phyloP scores from a whole-genome alignment of 2,888 invertebrate genomes.

The Lochmaea crataegi region DNA sequence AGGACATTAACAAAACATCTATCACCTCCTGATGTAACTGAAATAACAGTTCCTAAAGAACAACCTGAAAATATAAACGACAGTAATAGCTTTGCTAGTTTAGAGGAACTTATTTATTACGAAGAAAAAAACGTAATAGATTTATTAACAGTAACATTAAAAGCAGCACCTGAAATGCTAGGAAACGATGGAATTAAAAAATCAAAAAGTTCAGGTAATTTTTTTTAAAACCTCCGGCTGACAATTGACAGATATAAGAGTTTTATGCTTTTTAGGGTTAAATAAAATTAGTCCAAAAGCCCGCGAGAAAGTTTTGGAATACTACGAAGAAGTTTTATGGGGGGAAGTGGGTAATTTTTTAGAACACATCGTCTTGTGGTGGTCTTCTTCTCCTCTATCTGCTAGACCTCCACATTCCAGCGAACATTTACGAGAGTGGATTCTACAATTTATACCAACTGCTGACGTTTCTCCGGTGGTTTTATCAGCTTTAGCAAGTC shows the following conservation, averaged over 20 bases:
- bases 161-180: constrained; percentile 71
- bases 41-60: constrained; percentile 24
- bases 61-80: constrained; percentile 45
- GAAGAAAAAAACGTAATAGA: constrained; percentile 77
- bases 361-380: constrained; percentile 87
- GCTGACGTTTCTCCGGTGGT: constrained; percentile 73
- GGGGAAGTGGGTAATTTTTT: constrained; percentile 83
- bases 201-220: constrained; percentile 64
- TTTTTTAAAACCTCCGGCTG: background rate
- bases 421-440: constrained; percentile 75
- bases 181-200: constrained; percentile 73
- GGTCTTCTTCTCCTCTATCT: constrained; percentile 80
- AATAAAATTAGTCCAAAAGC: constrained; percentile 72
- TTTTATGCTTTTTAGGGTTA: constrained; percentile 65
- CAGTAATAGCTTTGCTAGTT: constrained; percentile 65
- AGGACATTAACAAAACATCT: constrained; percentile 79
- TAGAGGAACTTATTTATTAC: constrained; percentile 73
- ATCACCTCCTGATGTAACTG: constrained; percentile 69
- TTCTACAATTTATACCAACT: constrained; percentile 71
- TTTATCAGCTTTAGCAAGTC: constrained; percentile 76
- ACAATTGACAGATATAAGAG: too few relatives aligned
- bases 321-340: constrained; percentile 83
- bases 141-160: constrained; percentile 71
- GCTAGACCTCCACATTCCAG: constrained; percentile 73
- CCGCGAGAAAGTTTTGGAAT: constrained; percentile 73